Base-by-base conservation (phyloP, 2,113 vertebrate genomes). In the Seriola quinqueradiata region DNA sequence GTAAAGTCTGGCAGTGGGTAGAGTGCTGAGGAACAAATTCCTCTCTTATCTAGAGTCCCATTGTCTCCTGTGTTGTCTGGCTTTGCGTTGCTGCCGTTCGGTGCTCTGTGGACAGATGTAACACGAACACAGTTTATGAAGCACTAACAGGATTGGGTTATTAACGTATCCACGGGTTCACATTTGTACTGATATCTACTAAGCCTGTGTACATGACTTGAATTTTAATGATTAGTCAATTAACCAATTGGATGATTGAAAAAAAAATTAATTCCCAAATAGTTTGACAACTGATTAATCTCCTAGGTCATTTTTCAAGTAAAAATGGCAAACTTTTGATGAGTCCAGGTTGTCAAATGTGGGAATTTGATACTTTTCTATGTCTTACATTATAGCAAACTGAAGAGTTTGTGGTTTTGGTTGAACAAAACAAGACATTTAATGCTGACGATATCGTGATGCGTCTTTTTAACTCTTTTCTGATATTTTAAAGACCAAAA, bases 1-100 rank as follows among this genome's bases (percentile, higher is more conserved):
- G 32, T 42, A 14, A 9, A 67, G 14, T 58, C 11, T 46, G 50
- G 68, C 52, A 55, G 21, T 23, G 3, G 9, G 5, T 25, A 46
- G 36, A n/a, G 21, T 58, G 64, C 63, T 40, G 70, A 79, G 58
- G 73, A 87, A 81, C 77, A 42, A 74, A 73, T 73, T 88, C 75
- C 75, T 71, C n/a, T 72, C 70, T 71, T 82, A 82, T 85, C 75
- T 75, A 1, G 23, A 71, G 46, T 32, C 68, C 64, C 50, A 25
- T 59, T 73, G 71, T 82, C 72, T 77, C 66, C 72, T 12, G 17
- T 64, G 58, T 74, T 83, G 70, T 89, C 82, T 79, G 61, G 19
- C 28, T 13, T 28, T 75, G 57, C 61, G 8, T 64, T 16, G 28
- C 64, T 74, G 68, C 68, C n/a, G 8, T 17, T 12, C n/a, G 34